These are phyloP conservation scores for Isotomurus palustris DNA, from an alignment of 2,888 invertebrate species.

Conservation along the genomic window DNA sequence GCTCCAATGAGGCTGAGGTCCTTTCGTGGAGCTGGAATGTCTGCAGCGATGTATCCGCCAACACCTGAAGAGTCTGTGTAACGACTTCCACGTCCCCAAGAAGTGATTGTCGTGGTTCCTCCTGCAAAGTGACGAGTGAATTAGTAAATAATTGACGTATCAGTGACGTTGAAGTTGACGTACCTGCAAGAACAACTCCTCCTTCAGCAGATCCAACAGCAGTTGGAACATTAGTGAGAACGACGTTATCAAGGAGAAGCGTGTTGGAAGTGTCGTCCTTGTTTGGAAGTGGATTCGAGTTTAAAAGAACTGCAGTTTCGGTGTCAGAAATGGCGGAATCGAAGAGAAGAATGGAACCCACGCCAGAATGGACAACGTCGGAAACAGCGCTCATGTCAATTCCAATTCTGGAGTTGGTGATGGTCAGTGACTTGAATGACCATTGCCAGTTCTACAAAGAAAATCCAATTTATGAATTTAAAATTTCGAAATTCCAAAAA, in stretches of 20 bases:
- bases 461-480: background rate
- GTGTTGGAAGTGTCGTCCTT: constrained; percentile 31
- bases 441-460: constrained; percentile 42
- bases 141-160: no score
- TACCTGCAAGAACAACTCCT: background rate
- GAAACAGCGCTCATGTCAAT: constrained; percentile 31
- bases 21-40: constrained; percentile 28
- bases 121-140: no score
- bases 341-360: constrained; percentile 34
- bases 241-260: constrained; percentile 39
- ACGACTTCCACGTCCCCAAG: constrained; percentile 38
- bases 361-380: constrained; percentile 9
- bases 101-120: constrained; percentile 25
- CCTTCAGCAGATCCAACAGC: constrained; percentile 8
- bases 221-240: constrained; percentile 15
- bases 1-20: constrained; percentile 27
- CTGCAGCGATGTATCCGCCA: constrained; percentile 9
- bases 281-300: constrained; percentile 13
- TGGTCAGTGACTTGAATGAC: constrained; percentile 35
- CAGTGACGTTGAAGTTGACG: no score
- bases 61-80: constrained; percentile 33
- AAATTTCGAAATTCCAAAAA: background rate
- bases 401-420: constrained; percentile 30
- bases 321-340: constrained; percentile 35
- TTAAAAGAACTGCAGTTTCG: constrained; percentile 22